Evolutionary conservation across 1,140 invertebrate species (phyloP).

Genomic region (Papilio xuthus): DNA sequence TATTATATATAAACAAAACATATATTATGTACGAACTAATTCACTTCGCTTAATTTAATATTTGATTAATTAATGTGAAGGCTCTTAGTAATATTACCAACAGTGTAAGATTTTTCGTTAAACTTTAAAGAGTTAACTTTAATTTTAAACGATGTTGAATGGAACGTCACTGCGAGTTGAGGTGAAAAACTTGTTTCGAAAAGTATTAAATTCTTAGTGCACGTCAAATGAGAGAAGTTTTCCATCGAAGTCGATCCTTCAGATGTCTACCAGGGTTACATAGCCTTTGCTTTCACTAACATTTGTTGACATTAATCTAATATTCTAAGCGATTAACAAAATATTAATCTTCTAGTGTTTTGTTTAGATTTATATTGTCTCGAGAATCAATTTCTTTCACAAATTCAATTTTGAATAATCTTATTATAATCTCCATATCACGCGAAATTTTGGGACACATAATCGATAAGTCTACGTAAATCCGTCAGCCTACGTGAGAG

Average conservation of each 20-base stretch:
- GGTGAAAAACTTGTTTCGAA: conserved; percentile 58
- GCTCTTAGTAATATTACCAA: conserved; percentile 14
- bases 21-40: conserved; percentile 20
- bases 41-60: conserved; percentile 15
- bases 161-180: conserved; percentile 48
- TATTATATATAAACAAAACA: neutral
- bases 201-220: conserved; percentile 51
- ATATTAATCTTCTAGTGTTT: neutral
- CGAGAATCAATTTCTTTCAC: neutral
- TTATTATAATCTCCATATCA: neutral
- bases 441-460: neutral
- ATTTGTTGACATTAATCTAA: neutral
- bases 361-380: neutral
- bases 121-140: conserved; percentile 38
- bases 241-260: conserved; percentile 44
- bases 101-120: neutral
- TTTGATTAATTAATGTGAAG: neutral
- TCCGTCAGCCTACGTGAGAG: conserved; percentile 2
- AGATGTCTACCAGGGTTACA: conserved; percentile 36
- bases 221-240: conserved; percentile 59
- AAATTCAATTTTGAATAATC: neutral
- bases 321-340: no score
- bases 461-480: conserved; percentile 28
- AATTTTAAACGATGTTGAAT: conserved; percentile 53
- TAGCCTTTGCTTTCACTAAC: conserved; percentile 32